phyloP scores from a whole-genome alignment of 2,797 vertebrate species.

The Cygnus olor region DNA sequence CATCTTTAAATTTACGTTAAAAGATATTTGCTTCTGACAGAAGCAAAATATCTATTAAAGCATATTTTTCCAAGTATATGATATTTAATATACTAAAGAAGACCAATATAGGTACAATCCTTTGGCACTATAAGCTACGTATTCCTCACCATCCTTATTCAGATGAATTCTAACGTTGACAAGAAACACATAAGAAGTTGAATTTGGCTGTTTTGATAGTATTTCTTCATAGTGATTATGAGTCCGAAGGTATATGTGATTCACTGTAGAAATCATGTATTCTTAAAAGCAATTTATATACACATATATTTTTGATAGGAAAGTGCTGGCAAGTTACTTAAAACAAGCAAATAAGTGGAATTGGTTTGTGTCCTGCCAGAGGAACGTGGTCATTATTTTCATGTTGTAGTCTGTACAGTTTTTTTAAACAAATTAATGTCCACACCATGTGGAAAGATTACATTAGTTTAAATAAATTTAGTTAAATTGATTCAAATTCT shows the following conservation, averaged over 20 bases:
- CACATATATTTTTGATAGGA: not conserved
- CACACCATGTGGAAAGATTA: not conserved
- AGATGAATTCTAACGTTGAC: not conserved
- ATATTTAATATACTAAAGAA: not conserved
- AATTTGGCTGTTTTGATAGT: not conserved
- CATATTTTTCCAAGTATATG: slow-evolving; percentile 6
- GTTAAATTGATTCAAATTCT: not conserved
- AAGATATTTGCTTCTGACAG: not conserved
- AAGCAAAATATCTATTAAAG: slow-evolving; percentile 27
- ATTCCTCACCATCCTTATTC: not conserved
- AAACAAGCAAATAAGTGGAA: not conserved
- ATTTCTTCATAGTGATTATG: not conserved
- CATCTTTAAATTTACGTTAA: slow-evolving; percentile 29
- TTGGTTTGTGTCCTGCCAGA: not conserved
- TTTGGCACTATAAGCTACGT: not conserved
- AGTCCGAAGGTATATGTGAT: not conserved
- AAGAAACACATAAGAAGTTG: not conserved
- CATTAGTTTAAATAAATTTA: not conserved
- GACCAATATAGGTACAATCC: not conserved
- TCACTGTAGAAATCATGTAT: not conserved
- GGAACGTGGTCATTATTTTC: not conserved
- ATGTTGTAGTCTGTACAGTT: not conserved
- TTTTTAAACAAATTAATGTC: not conserved
- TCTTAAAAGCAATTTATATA: not conserved
- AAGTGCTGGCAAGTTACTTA: not conserved